phyloP scores from a whole-genome alignment of 2,113 vertebrate genomes.

The Dromaius novaehollandiae region DNA sequence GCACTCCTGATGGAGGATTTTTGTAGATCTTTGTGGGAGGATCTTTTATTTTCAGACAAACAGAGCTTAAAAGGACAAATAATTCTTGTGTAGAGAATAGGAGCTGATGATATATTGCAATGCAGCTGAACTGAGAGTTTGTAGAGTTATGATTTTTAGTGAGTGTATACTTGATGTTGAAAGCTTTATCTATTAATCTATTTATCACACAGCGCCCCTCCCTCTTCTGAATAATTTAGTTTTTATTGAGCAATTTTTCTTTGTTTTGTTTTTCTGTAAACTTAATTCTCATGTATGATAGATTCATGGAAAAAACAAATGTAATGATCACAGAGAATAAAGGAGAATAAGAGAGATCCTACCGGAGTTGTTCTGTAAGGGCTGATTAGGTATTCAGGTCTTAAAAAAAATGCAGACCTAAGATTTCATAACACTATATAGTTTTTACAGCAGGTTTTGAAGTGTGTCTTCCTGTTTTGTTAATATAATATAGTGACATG shows the following conservation, averaged over 20 bases:
- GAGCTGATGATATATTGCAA: background rate
- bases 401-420: background rate
- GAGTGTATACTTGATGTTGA: background rate
- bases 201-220: background rate
- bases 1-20: background rate
- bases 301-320: background rate
- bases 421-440: background rate
- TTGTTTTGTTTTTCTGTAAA: background rate
- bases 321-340: background rate
- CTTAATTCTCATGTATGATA: background rate
- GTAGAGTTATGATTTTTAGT: background rate
- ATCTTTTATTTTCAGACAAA: background rate
- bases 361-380: background rate
- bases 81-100: background rate
- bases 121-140: background rate
- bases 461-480: background rate
- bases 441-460: background rate
- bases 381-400: background rate
- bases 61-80: background rate
- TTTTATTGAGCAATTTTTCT: background rate
- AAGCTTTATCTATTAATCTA: background rate
- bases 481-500: background rate
- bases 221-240: background rate
- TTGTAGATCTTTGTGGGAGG: background rate
- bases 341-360: background rate